Evolutionary conservation across 2,888 invertebrate genomes (phyloP), one percentile per base, ranked within the genome.

Genomic region (Latrodectus hesperus): DNA sequence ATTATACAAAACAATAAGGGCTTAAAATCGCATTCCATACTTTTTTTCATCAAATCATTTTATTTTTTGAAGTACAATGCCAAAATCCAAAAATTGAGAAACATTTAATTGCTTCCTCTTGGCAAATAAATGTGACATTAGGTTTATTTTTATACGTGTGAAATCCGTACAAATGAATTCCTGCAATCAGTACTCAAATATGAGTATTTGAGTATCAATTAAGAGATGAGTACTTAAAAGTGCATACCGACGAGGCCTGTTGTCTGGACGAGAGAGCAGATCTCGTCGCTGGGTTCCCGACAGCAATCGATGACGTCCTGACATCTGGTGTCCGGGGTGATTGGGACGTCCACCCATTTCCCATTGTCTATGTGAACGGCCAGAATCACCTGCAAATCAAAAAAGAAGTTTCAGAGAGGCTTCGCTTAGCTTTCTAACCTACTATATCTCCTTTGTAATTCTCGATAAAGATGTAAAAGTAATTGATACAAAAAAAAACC

Each of bases 251-350:
- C 74, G 52, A 80, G 75, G 14, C 88, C 88, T 17, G 68, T 22
- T 8, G 88, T 73, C 72, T 88, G 88, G 9, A 88, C 90, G 16
- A 91, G 90, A 80, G 89, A 89, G 71, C 90, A 90, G 26, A 89
- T 83, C 16, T 90, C 90, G 77, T 90, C 90, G 80, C 91, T 91
- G 52, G 91, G 91, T 75, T 91, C 91, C 60, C 89, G 89, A 88
- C 91, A 91, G 86, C 91, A 91, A 26, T 91, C 91, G 80, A 91
- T 78, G 71, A 91, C 90, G 88, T 91, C 91, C 64, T 86, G 85
- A 76, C 91, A 91, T 11, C 90, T 90, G 38, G 91, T 90, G 74
- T 91, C 90, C 12, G 91, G 91, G n/a, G 91, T 91, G 84, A 91
- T 90, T 49, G 91, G 91, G n/a, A 91, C 91, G 68, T 91, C 91